Evolutionary conservation across 2,797 vertebrate species (phyloP), one percentile per base, ranked within the genome.

Genomic region (Lepus townsendii): DNA sequence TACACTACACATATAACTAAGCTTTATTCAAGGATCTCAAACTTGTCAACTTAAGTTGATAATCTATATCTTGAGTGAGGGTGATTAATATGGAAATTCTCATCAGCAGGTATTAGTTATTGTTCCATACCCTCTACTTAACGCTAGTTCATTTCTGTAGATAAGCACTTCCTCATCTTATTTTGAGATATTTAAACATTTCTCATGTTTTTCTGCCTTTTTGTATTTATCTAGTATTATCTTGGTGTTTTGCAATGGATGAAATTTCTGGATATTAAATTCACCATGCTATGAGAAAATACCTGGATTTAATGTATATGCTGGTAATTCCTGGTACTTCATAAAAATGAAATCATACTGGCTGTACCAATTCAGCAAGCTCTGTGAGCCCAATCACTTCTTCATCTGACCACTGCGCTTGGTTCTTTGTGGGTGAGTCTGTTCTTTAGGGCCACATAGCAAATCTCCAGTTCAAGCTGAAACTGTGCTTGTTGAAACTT

Each of bases 291-390:
- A 72, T 42, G 3, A 63, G 26, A 86, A 93, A 76, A 0, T 62
- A 3, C 50, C 50, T 66, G 9, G n/a, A 80, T 76, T 73, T 94
- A 63, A 89, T 79, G 92, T 87, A 50, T 27, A 69, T 69, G 93
- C 54, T 84, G 38, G 24, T 71, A 80, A 90, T 57, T 17, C 4
- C 80, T n/a, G 30, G 22, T 1, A 68, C 63, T 68, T 79, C 1
- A 22, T 13, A 79, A 78, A 66, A 54, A 50, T 73, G 19, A 60
- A 76, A 57, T 7, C 10, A 11, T 19, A 10, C 5, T 27, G 35
- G 2, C 30, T 52, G 22, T 24, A 30, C 27, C 27, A 86, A 54
- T 57, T 76, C 17, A 20, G 35, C 73, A 27, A 38, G 42, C 11
- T 63, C 60, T n/a, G 14, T 57, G 63, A 89, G 16, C 2, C 30